These are phyloP conservation scores for Scolopax bukidnonensis DNA, from an alignment of 2,797 vertebrate species.

Conservation along the genomic window DNA sequence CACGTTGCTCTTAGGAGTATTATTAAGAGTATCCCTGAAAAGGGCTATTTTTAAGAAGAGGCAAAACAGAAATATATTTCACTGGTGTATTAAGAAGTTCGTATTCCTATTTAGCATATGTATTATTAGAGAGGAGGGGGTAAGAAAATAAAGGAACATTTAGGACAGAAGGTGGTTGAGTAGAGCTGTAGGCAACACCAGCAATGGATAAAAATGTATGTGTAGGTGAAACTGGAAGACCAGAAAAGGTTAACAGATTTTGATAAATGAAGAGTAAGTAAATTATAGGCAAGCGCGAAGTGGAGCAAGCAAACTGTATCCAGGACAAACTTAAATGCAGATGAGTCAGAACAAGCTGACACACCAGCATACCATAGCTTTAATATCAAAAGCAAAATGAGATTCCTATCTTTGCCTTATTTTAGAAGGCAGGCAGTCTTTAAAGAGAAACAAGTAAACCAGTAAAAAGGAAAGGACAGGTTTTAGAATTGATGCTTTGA, in stretches of 20 bases:
- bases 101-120: neutral
- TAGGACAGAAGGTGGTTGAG: neutral
- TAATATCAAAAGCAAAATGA: slow-evolving; percentile 46
- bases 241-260: neutral
- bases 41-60: neutral
- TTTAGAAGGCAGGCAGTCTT: slow-evolving; percentile 14
- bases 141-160: neutral
- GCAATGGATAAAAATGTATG: neutral
- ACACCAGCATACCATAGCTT: slow-evolving; percentile 4
- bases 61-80: neutral
- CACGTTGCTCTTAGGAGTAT: neutral
- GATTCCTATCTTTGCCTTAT: neutral
- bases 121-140: neutral
- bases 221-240: neutral
- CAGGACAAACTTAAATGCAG: slow-evolving; percentile 50
- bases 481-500: neutral
- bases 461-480: neutral
- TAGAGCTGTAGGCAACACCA: neutral
- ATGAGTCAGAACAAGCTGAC: slow-evolving; percentile 56
- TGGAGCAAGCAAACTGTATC: slow-evolving; percentile 41
- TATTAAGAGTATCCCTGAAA: neutral
- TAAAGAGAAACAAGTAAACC: neutral
- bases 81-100: neutral
- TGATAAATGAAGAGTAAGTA: neutral
- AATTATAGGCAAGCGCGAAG: slow-evolving; percentile 23